phyloP scores from a whole-genome alignment of 2,797 vertebrate species.

The Manis crassicaudata region DNA sequence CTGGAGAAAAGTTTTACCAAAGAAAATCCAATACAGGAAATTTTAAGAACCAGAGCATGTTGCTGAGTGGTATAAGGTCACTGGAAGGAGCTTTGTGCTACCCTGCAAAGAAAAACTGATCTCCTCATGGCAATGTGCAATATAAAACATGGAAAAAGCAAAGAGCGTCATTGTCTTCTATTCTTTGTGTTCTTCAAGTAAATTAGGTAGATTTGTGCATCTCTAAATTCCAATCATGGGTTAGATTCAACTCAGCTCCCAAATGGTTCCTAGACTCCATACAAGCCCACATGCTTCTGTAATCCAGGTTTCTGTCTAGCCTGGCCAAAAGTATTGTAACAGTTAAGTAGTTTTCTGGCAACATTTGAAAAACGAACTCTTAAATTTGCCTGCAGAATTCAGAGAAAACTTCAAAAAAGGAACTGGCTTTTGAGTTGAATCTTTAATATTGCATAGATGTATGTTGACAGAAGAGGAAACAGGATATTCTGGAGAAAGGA shows the following conservation, averaged over 20 bases:
- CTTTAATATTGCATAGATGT: not conserved
- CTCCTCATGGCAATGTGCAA: not conserved
- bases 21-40: not conserved
- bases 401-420: not conserved
- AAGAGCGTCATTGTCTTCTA: not conserved
- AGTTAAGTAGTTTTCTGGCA: not conserved
- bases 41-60: not conserved
- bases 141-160: not conserved
- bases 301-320: not conserved
- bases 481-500: not conserved
- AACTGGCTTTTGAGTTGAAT: not conserved
- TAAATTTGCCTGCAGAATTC: conserved; percentile 5
- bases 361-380: not conserved
- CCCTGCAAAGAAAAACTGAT: not conserved
- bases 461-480: not conserved
- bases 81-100: not conserved
- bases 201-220: not conserved
- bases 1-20: not conserved
- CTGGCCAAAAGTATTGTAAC: not conserved
- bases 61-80: not conserved
- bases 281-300: not conserved
- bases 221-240: not conserved
- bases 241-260: not conserved
- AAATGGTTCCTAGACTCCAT: not conserved
- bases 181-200: not conserved